Percentiles rank a stretch among this genome's conserved stretches.
phyloP scores from a whole-genome alignment of 2,113 vertebrate genomes.

The Oreochromis tanganicae region DNA sequence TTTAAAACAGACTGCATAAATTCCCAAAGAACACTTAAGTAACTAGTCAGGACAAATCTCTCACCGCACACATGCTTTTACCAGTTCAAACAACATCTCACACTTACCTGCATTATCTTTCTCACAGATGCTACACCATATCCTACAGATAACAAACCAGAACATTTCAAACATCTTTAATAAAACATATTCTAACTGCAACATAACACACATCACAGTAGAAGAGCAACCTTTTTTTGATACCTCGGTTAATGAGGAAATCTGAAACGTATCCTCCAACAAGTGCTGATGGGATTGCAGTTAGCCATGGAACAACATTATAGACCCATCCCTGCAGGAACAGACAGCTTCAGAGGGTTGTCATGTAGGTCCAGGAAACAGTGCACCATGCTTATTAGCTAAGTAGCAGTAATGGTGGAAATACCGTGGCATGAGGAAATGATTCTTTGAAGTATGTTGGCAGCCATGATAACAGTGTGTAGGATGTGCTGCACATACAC shows the following conservation, averaged over 20 bases:
- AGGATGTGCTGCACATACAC: conserved; percentile 71
- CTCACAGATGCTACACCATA: conserved; percentile 74
- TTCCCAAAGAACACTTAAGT: neutral
- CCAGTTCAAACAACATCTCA: neutral
- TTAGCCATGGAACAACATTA: conserved; percentile 87
- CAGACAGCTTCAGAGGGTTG: neutral
- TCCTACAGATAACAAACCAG: conserved; percentile 62
- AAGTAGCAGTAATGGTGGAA: neutral
- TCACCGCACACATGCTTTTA: neutral
- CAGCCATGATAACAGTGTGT: conserved; percentile 86
- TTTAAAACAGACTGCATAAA: neutral
- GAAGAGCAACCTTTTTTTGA: neutral
- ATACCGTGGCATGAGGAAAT: conserved; percentile 80
- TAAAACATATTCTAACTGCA: neutral
- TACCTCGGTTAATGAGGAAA: conserved; percentile 80
- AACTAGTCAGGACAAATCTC: neutral
- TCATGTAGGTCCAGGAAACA: neutral
- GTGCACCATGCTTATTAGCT: neutral
- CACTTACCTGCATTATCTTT: conserved; percentile 87
- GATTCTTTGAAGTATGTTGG: conserved; percentile 88
- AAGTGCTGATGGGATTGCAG: conserved; percentile 77
- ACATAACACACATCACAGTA: neutral
- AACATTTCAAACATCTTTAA: neutral
- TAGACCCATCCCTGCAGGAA: conserved; percentile 82
- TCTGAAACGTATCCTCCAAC: conserved; percentile 81